Percentiles rank a stretch among this genome's conserved stretches.
Conservation (phyloP, 2,113 vertebrate species). For the Collichthys lucidus region DNA sequence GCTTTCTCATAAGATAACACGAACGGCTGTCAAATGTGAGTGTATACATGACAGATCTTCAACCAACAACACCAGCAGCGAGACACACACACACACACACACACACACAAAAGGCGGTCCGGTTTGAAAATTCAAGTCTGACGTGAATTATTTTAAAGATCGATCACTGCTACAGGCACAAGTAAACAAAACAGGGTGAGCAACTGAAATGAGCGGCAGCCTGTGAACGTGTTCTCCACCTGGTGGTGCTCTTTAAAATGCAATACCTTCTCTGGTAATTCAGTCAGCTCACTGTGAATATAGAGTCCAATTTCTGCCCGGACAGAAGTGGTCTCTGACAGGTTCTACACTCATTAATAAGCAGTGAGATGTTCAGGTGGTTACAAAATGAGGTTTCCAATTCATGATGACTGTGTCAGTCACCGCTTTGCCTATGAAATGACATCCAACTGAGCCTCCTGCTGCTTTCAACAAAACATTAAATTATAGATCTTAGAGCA, state of each 20-base stretch:
- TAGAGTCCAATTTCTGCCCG: neutral
- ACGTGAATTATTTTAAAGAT: neutral
- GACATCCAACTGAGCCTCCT: neutral
- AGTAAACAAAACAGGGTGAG: neutral
- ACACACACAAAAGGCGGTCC: neutral
- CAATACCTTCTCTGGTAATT: neutral
- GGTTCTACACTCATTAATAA: neutral
- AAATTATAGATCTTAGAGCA: neutral
- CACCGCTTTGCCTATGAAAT: neutral
- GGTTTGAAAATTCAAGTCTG: neutral
- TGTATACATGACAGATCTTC: neutral
- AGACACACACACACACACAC: neutral
- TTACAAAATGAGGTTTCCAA: neutral
- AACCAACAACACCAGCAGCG: neutral
- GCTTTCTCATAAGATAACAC: neutral
- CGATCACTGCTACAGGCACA: neutral
- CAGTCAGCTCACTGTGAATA: neutral
- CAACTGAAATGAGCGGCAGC: neutral
- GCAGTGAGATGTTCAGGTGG: neutral
- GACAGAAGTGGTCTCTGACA: neutral
- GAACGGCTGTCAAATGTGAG: neutral
- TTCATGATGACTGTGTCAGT: neutral
- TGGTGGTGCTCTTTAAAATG: slow-evolving; percentile 23
- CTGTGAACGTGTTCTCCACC: slow-evolving; percentile 20
- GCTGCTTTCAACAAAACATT: neutral